Evolutionary conservation across 2,888 invertebrate genomes (phyloP), one percentile per base, ranked within the genome.

Genomic region (Ctena decussata): DNA sequence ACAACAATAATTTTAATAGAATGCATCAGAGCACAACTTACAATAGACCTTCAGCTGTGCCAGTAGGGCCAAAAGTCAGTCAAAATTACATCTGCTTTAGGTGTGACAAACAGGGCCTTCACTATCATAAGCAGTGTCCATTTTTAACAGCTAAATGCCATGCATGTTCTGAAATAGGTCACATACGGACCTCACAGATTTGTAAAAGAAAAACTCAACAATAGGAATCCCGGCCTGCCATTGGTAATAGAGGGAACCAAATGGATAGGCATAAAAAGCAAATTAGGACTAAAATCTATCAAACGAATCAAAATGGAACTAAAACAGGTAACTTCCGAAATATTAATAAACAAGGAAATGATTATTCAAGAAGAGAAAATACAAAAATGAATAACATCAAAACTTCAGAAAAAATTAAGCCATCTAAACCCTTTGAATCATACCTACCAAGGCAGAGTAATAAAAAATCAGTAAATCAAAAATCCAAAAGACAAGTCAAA

Each of bases 211-310:
- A 18, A 35, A 57, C 1, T 32, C 41, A 41, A 41, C 41, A 60
- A 72, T 77, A 77, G 72, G 35, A 49, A 53, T 72, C n/a, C n/a
- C n/a, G 57, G 77, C 82, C 82, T 77, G 46, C 77, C 44, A 12
- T 8, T 77, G 77, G 82, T 77, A 37, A 41, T 11, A 77, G 77
- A 60, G 82, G 77, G 82, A 82, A 77, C 82, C 71, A 77, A 8
- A 2, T 72, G 72, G 46, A 71, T 57, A 21, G 49, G 18, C n/a
- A 49, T 18, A 11, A 11, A 21, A 49, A 49, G 15, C 41, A 41
- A 41, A 41, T 11, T 15, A 41, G 15, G 15, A 41, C 6, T 41
- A 49, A 49, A 49, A 5, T 21, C 3, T 21, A 21, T 21, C 18
- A 49, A 3, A 49, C 8, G 49, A 49, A 49, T 21, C 11, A 21